Conservation (phyloP, 2,113 vertebrate species). For the Cettia cetti region DNA sequence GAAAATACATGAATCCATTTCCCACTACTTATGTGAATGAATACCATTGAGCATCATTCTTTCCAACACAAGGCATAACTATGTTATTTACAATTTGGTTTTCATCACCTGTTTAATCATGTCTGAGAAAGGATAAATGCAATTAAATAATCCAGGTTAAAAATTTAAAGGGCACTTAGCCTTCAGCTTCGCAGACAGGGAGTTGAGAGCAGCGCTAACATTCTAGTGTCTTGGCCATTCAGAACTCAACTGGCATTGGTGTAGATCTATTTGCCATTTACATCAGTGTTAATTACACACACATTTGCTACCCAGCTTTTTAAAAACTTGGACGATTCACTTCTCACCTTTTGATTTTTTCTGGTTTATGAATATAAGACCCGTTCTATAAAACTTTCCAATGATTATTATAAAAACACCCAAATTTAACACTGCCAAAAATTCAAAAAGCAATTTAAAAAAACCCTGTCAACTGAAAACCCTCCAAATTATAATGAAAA, state of each 20-base stretch:
- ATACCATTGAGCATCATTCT: not conserved
- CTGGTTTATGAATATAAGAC: not conserved
- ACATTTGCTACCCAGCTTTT: not conserved
- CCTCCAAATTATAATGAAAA: not conserved
- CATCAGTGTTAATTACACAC: not conserved
- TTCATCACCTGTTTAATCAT: constrained; percentile 43
- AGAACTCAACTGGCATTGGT: not conserved
- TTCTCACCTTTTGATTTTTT: not conserved
- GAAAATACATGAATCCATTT: not conserved
- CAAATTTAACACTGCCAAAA: not conserved
- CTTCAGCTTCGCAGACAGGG: not conserved
- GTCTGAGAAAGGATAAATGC: constrained; percentile 7
- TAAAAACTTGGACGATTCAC: not conserved
- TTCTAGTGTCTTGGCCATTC: not conserved
- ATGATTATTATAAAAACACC: not conserved
- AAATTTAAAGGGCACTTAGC: not conserved
- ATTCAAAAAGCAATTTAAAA: not conserved
- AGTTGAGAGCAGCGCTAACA: not conserved
- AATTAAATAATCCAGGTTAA: not conserved
- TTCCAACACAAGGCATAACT: not conserved
- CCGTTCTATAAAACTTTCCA: not conserved
- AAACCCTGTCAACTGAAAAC: not conserved
- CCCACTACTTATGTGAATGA: not conserved
- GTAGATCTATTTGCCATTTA: not conserved
- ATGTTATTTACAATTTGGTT: constrained; percentile 1